Evolutionary conservation across 2,113 vertebrate species (phyloP).

Genomic region (Toxotes jaculatrix): DNA sequence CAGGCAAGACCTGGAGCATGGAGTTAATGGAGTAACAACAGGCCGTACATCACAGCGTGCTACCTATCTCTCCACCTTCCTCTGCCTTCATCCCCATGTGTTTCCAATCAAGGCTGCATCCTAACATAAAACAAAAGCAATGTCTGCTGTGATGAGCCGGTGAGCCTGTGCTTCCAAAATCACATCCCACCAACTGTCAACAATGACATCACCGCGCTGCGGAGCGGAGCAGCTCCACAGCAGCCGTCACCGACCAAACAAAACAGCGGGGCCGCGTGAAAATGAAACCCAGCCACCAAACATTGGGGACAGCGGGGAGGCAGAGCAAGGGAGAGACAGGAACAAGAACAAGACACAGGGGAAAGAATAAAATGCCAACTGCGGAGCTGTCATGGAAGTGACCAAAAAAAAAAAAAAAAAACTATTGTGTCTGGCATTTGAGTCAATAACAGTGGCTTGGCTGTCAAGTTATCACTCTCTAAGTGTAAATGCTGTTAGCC

Average conservation of each 20-base stretch:
- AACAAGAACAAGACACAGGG: constrained; percentile 2
- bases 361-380: constrained; percentile 55
- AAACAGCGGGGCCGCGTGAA: constrained; percentile 49
- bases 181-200: constrained; percentile 45
- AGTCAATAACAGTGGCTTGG: constrained; percentile 68
- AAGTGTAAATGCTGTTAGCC: constrained; percentile 71
- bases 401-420: constrained; percentile 24
- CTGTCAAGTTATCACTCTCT: constrained; percentile 70
- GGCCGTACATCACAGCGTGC: background rate
- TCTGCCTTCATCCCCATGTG: constrained; percentile 2
- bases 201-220: constrained; percentile 46
- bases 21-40: background rate
- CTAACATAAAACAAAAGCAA: constrained; percentile 16
- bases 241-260: constrained; percentile 52
- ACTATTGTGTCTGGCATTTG: constrained; percentile 64
- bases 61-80: constrained; percentile 12
- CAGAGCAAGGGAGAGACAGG: constrained; percentile 30
- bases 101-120: constrained; percentile 36
- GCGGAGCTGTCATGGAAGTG: constrained; percentile 64
- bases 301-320: constrained; percentile 40
- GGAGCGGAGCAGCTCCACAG: constrained; percentile 39
- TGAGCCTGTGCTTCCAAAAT: constrained; percentile 28
- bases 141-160: background rate
- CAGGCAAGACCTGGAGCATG: background rate
- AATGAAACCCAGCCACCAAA: constrained; percentile 63